phyloP scores from a whole-genome alignment of 2,797 vertebrate genomes.

The Clangula hyemalis region DNA sequence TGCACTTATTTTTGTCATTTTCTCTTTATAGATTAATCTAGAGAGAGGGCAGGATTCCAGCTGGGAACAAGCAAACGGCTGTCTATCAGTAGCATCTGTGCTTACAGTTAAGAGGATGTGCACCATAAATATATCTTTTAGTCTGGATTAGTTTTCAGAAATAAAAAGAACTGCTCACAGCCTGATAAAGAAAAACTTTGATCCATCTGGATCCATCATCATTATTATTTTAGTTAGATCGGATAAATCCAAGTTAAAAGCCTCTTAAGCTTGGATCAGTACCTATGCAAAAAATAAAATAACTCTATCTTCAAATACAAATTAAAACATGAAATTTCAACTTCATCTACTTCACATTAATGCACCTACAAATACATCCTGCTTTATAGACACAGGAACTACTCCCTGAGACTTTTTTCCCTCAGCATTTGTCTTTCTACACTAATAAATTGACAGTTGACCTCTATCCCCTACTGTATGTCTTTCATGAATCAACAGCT shows the following conservation, averaged over 20 bases:
- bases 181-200: background rate
- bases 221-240: background rate
- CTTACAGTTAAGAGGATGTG: background rate
- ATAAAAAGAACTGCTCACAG: background rate
- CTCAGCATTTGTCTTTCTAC: background rate
- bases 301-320: background rate
- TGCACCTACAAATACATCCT: background rate
- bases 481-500: background rate
- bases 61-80: background rate
- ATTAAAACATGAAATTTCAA: background rate
- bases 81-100: background rate
- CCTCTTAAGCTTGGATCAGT: background rate
- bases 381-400: background rate
- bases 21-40: background rate
- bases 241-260: background rate
- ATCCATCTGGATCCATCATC: background rate
- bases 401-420: background rate
- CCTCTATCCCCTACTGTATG: background rate
- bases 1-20: background rate
- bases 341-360: background rate
- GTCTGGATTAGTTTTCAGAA: conserved; percentile 19
- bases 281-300: background rate
- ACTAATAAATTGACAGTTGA: background rate
- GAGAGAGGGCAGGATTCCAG: background rate
- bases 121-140: conserved; percentile 4